Conservation (phyloP, 2,797 vertebrate species). For the Leucoraja ocellata region DNA sequence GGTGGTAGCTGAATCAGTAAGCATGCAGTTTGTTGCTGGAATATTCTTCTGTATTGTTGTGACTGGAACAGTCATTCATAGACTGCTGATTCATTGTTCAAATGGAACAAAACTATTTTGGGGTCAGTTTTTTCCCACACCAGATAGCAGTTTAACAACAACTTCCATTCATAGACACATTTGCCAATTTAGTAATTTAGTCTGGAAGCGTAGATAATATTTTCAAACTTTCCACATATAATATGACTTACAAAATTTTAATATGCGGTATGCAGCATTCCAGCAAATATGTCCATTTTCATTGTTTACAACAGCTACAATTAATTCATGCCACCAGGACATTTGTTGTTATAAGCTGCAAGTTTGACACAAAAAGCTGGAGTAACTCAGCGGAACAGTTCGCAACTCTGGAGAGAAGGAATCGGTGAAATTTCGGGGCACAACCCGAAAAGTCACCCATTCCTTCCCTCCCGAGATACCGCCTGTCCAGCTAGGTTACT, state of each 20-base stretch:
- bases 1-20: background rate
- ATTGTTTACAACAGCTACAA: background rate
- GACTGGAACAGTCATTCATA: background rate
- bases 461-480: too few relatives aligned
- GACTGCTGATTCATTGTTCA: background rate
- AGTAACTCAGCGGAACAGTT: too few relatives aligned
- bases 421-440: too few relatives aligned
- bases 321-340: background rate
- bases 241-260: background rate
- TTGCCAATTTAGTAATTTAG: background rate
- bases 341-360: background rate
- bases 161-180: background rate
- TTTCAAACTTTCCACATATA: background rate
- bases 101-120: background rate
- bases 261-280: background rate
- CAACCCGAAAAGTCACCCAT: too few relatives aligned
- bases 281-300: background rate
- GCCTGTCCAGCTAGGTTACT: too few relatives aligned
- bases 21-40: background rate
- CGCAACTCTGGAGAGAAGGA: too few relatives aligned
- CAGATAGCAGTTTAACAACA: background rate
- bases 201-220: background rate
- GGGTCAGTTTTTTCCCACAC: background rate
- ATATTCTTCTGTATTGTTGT: background rate
- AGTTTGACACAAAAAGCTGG: too few relatives aligned